A percentile compares a stretch with the other conserved stretches of the same genome.
These are phyloP conservation scores for Ophonus ardosiacus DNA, from an alignment of 2,888 invertebrate genomes.

Conservation along the genomic window DNA sequence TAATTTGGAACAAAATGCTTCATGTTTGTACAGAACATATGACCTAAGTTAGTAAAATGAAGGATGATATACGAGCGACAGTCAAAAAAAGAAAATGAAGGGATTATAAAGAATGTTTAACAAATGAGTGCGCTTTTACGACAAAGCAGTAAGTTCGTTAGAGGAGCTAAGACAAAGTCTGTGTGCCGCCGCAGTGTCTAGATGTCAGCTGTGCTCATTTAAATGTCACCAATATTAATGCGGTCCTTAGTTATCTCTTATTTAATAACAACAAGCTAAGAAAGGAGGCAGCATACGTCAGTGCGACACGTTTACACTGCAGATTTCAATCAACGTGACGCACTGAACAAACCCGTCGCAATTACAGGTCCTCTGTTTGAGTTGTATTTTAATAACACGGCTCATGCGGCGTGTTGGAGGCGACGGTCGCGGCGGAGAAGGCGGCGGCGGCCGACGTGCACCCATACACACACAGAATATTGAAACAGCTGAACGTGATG, in stretches of 20 bases:
- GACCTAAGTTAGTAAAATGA: too few species aligned
- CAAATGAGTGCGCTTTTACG: slow-evolving; percentile 20
- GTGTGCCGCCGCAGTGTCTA: slow-evolving; percentile 13
- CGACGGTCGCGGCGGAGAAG: slow-evolving; percentile 51
- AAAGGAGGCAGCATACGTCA: slow-evolving; percentile 25
- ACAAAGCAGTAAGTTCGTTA: neutral
- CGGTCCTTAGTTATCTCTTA: slow-evolving; percentile 54
- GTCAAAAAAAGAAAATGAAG: neutral
- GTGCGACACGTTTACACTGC: slow-evolving; percentile 28
- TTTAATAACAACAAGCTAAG: slow-evolving; percentile 51
- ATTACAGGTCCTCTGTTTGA: slow-evolving; percentile 60
- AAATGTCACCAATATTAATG: slow-evolving; percentile 59
- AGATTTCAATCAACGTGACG: slow-evolving; percentile 62
- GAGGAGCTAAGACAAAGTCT: slow-evolving; percentile 17
- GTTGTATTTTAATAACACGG: slow-evolving; percentile 62
- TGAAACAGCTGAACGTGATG: slow-evolving; percentile 67
- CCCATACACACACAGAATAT: slow-evolving; percentile 65
- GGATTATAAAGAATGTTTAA: slow-evolving; percentile 30
- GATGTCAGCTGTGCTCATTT: slow-evolving; percentile 50
- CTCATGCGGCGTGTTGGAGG: slow-evolving; percentile 14
- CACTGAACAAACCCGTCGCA: slow-evolving; percentile 52
- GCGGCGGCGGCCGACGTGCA: slow-evolving; percentile 49
- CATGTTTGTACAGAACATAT: too few species aligned
- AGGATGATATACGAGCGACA: too few species aligned
- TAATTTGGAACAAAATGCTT: too few species aligned